phyloP scores from a whole-genome alignment of 2,797 vertebrate genomes.

The Enteromius trimaculatus region DNA sequence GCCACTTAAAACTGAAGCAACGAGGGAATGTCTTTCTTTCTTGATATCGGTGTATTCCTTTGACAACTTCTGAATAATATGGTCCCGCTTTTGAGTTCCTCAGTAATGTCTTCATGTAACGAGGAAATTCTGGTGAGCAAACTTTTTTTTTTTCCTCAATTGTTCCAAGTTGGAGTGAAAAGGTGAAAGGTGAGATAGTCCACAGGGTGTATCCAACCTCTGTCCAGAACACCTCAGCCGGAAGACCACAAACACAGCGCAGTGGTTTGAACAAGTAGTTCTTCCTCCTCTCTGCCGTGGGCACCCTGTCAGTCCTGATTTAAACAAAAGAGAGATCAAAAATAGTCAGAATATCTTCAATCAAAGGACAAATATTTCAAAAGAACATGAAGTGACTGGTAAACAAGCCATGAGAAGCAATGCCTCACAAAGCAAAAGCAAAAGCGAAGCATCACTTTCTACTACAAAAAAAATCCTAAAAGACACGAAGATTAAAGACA shows the following conservation, averaged over 20 bases:
- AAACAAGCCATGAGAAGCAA: neutral
- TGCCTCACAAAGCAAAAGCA: neutral
- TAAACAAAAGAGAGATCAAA: neutral
- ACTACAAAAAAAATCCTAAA: neutral
- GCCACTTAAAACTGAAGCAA: slow-evolving; percentile 46
- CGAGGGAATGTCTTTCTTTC: slow-evolving; percentile 51
- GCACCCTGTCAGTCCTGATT: slow-evolving; percentile 34
- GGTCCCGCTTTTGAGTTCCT: slow-evolving; percentile 50
- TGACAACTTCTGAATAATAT: slow-evolving; percentile 49
- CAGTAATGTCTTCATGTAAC: slow-evolving; percentile 39
- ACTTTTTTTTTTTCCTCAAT: slow-evolving; percentile 15
- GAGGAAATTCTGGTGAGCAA: neutral
- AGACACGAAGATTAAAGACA: neutral
- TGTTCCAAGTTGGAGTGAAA: slow-evolving; percentile 47
- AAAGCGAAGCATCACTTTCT: neutral
- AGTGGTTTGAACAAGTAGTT: slow-evolving; percentile 37
- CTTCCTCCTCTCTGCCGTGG: slow-evolving; percentile 8
- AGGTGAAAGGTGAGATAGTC: slow-evolving; percentile 42
- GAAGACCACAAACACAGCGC: slow-evolving; percentile 51
- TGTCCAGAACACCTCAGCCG: slow-evolving; percentile 41
- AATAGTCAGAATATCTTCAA: neutral
- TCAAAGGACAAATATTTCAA: neutral
- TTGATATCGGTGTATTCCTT: slow-evolving; percentile 46
- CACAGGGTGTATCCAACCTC: slow-evolving; percentile 37
- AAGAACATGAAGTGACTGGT: neutral